phyloP scores from a whole-genome alignment of 2,888 invertebrate species.

The Protophormia terraenovae region DNA sequence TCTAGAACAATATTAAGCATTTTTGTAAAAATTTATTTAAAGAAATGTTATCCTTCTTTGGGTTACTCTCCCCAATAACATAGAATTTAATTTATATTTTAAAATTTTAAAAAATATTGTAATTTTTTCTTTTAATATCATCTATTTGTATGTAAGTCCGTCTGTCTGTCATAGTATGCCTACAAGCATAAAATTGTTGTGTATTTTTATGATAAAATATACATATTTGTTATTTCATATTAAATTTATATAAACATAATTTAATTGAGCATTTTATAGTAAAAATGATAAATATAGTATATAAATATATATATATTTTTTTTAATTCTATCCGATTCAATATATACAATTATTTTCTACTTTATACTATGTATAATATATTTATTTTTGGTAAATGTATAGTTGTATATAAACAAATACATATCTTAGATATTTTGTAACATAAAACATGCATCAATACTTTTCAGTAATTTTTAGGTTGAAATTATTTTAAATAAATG shows the following conservation, averaged over 20 bases:
- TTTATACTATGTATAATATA: background rate
- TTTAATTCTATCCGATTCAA: background rate
- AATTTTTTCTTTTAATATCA: background rate
- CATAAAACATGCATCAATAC: constrained; percentile 17
- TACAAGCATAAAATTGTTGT: background rate
- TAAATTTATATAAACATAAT: background rate
- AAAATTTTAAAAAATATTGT: too few relatives aligned
- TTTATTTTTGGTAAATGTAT: background rate
- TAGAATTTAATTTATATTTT: too few relatives aligned
- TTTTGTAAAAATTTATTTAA: too few relatives aligned
- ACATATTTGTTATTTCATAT: background rate
- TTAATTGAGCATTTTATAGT: constrained; percentile 17
- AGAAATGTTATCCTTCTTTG: too few relatives aligned
- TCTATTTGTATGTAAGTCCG: background rate
- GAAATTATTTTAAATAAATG: background rate
- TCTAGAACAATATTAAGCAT: too few relatives aligned
- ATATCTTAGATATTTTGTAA: background rate
- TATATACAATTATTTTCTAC: background rate
- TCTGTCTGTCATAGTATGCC: background rate
- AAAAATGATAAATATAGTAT: constrained; percentile 5
- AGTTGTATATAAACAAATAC: background rate
- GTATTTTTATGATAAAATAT: background rate
- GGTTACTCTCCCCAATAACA: too few relatives aligned
- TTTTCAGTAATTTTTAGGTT: background rate
- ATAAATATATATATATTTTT: too few relatives aligned